phyloP scores from a whole-genome alignment of 2,888 invertebrate genomes.

The Lycaena phlaeas region DNA sequence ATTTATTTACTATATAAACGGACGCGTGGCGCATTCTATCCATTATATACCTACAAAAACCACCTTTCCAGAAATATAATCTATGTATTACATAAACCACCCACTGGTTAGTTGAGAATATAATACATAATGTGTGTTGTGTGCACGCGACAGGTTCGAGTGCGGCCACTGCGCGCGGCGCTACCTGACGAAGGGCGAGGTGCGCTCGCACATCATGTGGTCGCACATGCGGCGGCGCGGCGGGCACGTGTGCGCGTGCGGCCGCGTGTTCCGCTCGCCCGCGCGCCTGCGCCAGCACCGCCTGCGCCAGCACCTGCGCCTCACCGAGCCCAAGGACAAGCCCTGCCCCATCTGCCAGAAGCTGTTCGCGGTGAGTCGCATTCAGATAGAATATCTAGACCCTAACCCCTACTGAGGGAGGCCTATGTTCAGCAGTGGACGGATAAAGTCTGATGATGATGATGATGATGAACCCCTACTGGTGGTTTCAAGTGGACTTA shows the following conservation, averaged over 20 bases:
- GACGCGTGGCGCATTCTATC: too few species aligned
- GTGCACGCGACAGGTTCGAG: conserved; percentile 32
- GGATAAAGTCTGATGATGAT: too few species aligned
- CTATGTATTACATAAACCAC: too few species aligned
- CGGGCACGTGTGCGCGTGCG: conserved; percentile 33
- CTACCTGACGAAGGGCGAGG: conserved; percentile 39
- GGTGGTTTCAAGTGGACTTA: too few species aligned
- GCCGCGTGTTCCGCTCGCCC: conserved; percentile 34
- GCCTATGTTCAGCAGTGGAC: too few species aligned
- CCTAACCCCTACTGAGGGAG: too few species aligned
- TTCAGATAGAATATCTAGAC: too few species aligned
- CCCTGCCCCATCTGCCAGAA: conserved; percentile 31
- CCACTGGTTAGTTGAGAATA: too few species aligned
- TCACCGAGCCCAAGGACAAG: conserved; percentile 22
- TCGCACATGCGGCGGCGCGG: conserved; percentile 28
- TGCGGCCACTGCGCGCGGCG: conserved; percentile 36
- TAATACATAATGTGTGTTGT: not conserved
- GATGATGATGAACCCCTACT: too few species aligned
- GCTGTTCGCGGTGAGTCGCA: not conserved
- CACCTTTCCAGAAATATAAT: too few species aligned
- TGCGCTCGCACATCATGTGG: conserved; percentile 39
- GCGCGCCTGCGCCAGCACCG: conserved; percentile 28
- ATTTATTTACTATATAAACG: too few species aligned
- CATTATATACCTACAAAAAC: too few species aligned
- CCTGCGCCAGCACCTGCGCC: conserved; percentile 22